Percentiles rank a stretch among this genome's conserved stretches.
These are phyloP conservation scores for Crotalus horridus DNA, from an alignment of 2,113 vertebrate species.

Conservation along the genomic window DNA sequence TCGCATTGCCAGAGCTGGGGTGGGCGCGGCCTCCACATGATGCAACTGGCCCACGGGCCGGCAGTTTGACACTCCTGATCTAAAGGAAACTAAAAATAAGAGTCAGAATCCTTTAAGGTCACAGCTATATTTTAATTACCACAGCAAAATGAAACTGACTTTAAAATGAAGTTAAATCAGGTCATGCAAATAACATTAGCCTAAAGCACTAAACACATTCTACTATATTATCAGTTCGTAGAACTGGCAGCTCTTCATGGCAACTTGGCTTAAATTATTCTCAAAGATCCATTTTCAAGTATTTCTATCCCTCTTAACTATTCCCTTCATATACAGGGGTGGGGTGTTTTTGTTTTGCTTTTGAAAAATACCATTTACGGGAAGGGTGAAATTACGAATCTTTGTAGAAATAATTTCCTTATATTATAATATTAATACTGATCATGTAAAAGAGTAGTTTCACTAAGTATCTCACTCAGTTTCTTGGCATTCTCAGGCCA, in stretches of 20 bases:
- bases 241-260: constrained; percentile 28
- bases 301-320: constrained; percentile 2
- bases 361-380: neutral
- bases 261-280: constrained; percentile 24
- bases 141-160: constrained; percentile 40
- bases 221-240: constrained; percentile 21
- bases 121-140: constrained; percentile 48
- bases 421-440: neutral
- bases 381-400: neutral
- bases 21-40: no score
- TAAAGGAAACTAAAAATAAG: constrained; percentile 29
- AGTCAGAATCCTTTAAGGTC: constrained; percentile 30
- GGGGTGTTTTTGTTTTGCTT: neutral
- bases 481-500: neutral
- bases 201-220: constrained; percentile 41
- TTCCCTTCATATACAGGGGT: neutral
- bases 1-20: no score
- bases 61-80: neutral
- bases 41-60: no score
- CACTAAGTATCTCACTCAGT: neutral
- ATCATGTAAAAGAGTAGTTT: neutral
- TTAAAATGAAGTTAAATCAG: constrained; percentile 44
- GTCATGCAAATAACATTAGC: constrained; percentile 37
- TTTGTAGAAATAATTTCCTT: neutral
- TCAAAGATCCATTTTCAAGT: constrained; percentile 21